Evolutionary conservation across 2,113 vertebrate genomes (phyloP), one percentile per base, ranked within the genome.

Genomic region (Upupa epops): DNA sequence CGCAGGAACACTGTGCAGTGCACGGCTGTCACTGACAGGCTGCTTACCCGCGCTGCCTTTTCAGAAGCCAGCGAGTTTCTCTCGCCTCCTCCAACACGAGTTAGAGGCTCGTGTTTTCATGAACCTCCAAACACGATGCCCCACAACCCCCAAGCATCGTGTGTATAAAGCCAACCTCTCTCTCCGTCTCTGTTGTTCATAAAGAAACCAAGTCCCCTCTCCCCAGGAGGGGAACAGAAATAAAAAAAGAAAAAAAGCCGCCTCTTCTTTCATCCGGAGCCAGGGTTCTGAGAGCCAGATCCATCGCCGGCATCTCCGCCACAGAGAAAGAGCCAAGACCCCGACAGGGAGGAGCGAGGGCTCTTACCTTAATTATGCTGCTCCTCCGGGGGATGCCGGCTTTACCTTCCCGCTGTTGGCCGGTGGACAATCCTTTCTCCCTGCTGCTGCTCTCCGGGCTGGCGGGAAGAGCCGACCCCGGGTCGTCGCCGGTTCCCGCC

Each of bases 281-380:
- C 89, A 84, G 45, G 40, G 83, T 42, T 90, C 74, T 5, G 40
- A 3, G n/a, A 90, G 51, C 81, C 74, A 63, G 45, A 8, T 17
- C 83, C 40, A n/a, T 17, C 5, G 1, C 52, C 52, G 10, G 4
- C 34, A 56, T 31, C 72, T 46, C 69, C n/a, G 56, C 12, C 90
- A 92, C 76, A 31, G 26, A 32, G 70, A 70, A 37, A 73, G 7
- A 55, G 37, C 42, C 58, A 42, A 52, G 88, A 84, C 71, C 93
- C 78, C 58, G 28, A 49, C 19, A 21, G 78, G 89, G 83, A 83
- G 91, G 86, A 73, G 83, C 89, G 29, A 75, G 52, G 18, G 86
- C 40, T 65, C 95, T 97, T 98, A 99, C 99, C 98, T 99, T 99
- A 94, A 99, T 99, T 94, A 99, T 98, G 97, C 99, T 99, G 97